Evolutionary conservation across 2,113 vertebrate genomes (phyloP), one percentile per base, ranked within the genome.

Genomic region (Balaeniceps rex): DNA sequence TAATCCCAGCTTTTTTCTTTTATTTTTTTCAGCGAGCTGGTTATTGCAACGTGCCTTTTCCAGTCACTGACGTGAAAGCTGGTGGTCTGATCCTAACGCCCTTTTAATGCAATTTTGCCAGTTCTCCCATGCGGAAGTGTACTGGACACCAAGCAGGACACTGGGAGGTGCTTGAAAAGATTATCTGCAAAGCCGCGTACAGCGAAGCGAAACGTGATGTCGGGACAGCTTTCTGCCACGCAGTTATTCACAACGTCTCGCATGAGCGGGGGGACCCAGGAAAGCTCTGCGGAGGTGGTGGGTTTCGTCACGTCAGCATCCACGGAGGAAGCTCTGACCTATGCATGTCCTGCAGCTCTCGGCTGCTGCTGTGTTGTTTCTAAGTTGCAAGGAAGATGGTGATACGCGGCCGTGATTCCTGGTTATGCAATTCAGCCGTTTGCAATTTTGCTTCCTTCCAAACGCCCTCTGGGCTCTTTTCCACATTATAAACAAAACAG

Each of bases 121-220:
- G 1, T 71, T 72, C 46, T 76, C 25, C 46, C 25, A 4, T 11
- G 19, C 5, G 11, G 83, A 61, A 88, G 22, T 3, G 0, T 8
- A 3, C 33, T 1, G 60, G 64, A n/a, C 1, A 6, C 65, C 6
- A 16, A 40, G 77, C 49, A 28, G 61, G 71, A 71, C 7, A 0
- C 3, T 8, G 61, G 64, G 84, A 93, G 65, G 36, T 7, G 88
- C 81, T 57, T 47, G 64, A 12, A 19, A 44, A 63, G 65, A 33
- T 63, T 17, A 58, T 57, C 49, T 3, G 1, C 38, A 11, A 23
- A 71, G 63, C 66, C 3, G 3, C 2, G 1, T 7, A 29, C 2
- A 7, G 16, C 3, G 0, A 31, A 68, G 60, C 4, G 4, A 34
- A 65, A 16, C 1, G 28, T 44, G 78, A 58, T 23, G 5, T 84